A percentile compares a stretch with the other conserved stretches of the same genome.
These are phyloP conservation scores for Leptarthrus brevirostris DNA, from an alignment of 2,888 invertebrate genomes.

Conservation along the genomic window DNA sequence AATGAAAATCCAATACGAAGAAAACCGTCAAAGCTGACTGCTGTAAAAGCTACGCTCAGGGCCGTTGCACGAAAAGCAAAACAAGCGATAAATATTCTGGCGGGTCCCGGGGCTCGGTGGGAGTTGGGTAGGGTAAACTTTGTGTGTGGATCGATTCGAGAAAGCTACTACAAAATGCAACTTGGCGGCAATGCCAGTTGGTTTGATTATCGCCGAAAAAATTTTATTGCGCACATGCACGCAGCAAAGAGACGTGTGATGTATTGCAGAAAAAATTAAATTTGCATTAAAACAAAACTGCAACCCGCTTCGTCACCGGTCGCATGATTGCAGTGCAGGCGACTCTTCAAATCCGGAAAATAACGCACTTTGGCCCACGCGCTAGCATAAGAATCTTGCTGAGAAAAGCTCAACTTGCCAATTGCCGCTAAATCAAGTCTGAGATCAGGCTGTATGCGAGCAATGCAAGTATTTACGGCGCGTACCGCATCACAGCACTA, in stretches of 20 bases:
- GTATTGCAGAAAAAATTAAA: constrained; percentile 10
- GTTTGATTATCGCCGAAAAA: constrained; percentile 14
- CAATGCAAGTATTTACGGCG: background rate
- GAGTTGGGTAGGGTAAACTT: background rate
- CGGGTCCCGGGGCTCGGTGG: background rate
- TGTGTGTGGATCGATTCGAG: background rate
- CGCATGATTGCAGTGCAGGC: too few relatives aligned
- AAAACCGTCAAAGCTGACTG: constrained; percentile 21
- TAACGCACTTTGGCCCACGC: constrained; percentile 35
- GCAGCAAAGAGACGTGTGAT: constrained; percentile 10
- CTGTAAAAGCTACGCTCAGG: constrained; percentile 43
- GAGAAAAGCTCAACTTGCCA: constrained; percentile 15
- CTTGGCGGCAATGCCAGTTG: background rate
- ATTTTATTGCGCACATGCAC: constrained; percentile 10
- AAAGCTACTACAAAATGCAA: background rate
- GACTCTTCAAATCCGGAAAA: constrained; percentile 15
- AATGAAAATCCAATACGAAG: constrained; percentile 46
- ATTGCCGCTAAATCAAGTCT: background rate
- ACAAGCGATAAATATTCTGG: background rate
- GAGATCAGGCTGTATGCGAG: background rate
- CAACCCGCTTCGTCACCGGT: too few relatives aligned
- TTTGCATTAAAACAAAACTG: background rate
- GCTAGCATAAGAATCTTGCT: constrained; percentile 11
- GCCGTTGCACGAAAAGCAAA: constrained; percentile 23
- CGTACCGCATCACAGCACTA: background rate